Base-by-base conservation (phyloP, 2,888 invertebrate species). In the Amphimallon solstitiale region DNA sequence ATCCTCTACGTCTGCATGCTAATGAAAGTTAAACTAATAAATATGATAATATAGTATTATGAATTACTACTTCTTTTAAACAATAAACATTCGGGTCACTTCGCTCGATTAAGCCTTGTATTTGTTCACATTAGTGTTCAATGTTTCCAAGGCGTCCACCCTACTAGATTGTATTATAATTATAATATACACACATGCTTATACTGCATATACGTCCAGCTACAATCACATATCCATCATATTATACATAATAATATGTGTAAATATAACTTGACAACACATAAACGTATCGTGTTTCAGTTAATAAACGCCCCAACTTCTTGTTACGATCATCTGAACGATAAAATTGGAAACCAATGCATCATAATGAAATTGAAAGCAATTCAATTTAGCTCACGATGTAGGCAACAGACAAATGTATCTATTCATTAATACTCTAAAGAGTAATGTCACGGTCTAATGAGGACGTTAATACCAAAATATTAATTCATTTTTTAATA, bases 91-190 rank as follows among this genome's bases (percentile, higher is more conserved):
- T 46, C 46, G 46, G 46, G 46, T 46, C 46, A 46, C 19, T 46
- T 46, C 46, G n/a, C 46, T 46, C 46, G 46, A 46, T 46, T 46
- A 46, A 46, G 21, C 46, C 21, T 46, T 21, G 19, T 46, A n/a
- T 46, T 46, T 46, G 46, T 19, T 46, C 46, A 46, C 19, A 21
- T 6, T 19, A 46, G 21, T 46, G 46, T 46, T 46, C 46, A 46
- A 46, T 46, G 46, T 46, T 46, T 21, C 7, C 46, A 19, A 46
- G n/a, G 29, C 19, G 21, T 19, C 6, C 9, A 46, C 17, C n/a
- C 5, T 19, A 46, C 46, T n/a, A n/a, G 46, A 19, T 9, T 45
- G 19, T 2, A 45, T n/a, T n/a, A n/a, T n/a, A n/a, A n/a, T n/a
- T 19, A 45, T 3, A 17, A 0, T 17, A 10, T 43, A 17, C 15